These are phyloP conservation scores for Caranx ignobilis DNA, from an alignment of 2,113 vertebrate species.

Conservation along the genomic window DNA sequence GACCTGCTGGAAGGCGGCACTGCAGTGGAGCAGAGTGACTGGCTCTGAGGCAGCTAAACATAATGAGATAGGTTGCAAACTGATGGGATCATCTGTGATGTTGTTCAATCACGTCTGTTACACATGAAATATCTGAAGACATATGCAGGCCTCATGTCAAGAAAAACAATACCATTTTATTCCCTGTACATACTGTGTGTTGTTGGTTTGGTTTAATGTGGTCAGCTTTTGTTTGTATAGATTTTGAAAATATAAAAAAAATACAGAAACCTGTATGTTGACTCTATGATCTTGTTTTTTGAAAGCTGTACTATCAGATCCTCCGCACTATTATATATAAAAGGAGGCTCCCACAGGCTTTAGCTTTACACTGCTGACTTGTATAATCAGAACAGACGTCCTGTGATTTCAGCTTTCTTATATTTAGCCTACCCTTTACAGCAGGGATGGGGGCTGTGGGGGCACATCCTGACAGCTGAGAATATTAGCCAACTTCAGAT, in stretches of 20 bases:
- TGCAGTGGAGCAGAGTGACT: slow-evolving; percentile 50
- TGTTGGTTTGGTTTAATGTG: slow-evolving; percentile 11
- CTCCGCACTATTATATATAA: too few relatives aligned
- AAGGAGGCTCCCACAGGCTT: too few relatives aligned
- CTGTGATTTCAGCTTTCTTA: too few relatives aligned
- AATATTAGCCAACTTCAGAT: too few relatives aligned
- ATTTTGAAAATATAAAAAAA: slow-evolving; percentile 5
- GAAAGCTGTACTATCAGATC: background rate
- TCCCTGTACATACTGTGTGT: background rate
- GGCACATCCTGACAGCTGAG: too few relatives aligned
- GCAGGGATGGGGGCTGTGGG: too few relatives aligned
- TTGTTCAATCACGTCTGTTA: slow-evolving; percentile 26
- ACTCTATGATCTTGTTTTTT: background rate
- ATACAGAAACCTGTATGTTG: background rate
- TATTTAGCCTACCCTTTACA: too few relatives aligned
- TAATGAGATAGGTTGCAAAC: slow-evolving; percentile 5
- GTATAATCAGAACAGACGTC: too few relatives aligned
- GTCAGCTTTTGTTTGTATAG: background rate
- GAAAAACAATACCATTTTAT: background rate
- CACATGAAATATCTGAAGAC: background rate
- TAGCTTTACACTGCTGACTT: too few relatives aligned
- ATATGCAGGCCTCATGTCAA: background rate
- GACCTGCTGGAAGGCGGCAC: slow-evolving; percentile 66
- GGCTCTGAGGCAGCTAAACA: slow-evolving; percentile 62
- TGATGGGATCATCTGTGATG: background rate